Evolutionary conservation across 1,140 invertebrate species (phyloP), one percentile per base, ranked within the genome.

Genomic region (Maniola jurtina): DNA sequence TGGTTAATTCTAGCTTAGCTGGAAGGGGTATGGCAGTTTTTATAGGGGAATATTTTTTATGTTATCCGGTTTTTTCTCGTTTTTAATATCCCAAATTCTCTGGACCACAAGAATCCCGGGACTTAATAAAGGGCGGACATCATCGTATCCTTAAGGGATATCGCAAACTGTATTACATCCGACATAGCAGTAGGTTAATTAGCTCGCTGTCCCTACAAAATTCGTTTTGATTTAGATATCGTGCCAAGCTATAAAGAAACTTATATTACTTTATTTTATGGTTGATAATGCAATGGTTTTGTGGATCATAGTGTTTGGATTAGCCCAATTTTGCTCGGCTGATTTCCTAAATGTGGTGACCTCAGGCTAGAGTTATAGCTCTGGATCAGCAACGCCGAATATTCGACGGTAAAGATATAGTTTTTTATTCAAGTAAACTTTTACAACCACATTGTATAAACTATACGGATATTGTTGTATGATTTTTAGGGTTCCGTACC

Each of bases 131-230:
- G 66, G 50, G 56, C 50, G 64, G 63, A 68, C 48, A 64, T 75
- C 65, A 70, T 61, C 60, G 61, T 66, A 74, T 69, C 60, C 66
- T 69, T 64, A 66, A 69, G 70, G 70, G 72, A 67, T 68, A 66
- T 69, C 61, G 59, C 69, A 60, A 72, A 69, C 70, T 72, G 69
- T 66, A 75, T 75, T 71, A 74, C 64, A 71, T 71, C 64, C 55
- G 42, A 40, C 64, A 70, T 71, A 66, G 60, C 68, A 67, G 58
- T 71, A 60, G 74, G 71, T 74, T 76, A 78, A 78, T 78, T 78
- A 71, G 71, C 69, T 71, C 52, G 64, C 68, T 68, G 67, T 74
- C 63, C 72, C 65, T 52, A 64, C 61, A 59, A 25, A 72, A 72
- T 69, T 61, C 60, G 69, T 66, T 71, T 68, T 57, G 61, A 69